Evolutionary conservation across 2,797 vertebrate genomes (phyloP).

Genomic region (Pseudotriccus pelzelni): DNA sequence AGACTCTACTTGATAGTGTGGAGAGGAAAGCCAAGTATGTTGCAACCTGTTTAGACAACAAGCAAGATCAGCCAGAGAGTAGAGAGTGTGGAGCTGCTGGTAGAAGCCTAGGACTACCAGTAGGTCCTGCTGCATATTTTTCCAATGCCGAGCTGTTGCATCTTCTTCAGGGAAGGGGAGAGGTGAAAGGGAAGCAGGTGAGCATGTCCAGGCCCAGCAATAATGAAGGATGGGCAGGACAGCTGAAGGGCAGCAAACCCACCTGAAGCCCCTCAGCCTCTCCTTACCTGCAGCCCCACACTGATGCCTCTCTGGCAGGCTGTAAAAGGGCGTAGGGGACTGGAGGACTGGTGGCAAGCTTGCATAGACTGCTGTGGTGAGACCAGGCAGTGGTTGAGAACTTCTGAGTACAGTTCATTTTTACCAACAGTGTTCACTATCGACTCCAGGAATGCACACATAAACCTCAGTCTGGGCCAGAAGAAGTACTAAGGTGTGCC

Average conservation of each 20-base stretch:
- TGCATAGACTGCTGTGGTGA: not conserved
- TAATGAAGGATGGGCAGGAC: not conserved
- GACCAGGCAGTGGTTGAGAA: not conserved
- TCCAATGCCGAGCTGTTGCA: not conserved
- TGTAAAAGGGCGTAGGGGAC: not conserved
- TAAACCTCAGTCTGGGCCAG: not conserved
- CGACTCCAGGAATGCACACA: not conserved
- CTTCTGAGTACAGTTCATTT: not conserved
- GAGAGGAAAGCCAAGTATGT: not conserved
- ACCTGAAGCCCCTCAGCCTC: not conserved
- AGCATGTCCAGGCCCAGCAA: not conserved
- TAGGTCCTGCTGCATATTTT: not conserved
- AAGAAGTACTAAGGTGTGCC: not conserved
- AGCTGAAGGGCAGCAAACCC: not conserved
- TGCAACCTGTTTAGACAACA: not conserved
- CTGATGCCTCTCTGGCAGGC: not conserved
- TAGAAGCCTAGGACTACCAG: not conserved
- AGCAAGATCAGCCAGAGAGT: not conserved
- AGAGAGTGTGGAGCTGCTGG: not conserved
- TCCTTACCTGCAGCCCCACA: not conserved
- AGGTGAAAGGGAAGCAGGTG: fast-evolving
- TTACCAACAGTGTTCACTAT: not conserved
- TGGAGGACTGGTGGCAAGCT: not conserved
- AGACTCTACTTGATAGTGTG: not conserved
- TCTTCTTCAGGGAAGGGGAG: not conserved